These are phyloP conservation scores for Andrena dorsata DNA, from an alignment of 2,888 invertebrate genomes.

Conservation along the genomic window DNA sequence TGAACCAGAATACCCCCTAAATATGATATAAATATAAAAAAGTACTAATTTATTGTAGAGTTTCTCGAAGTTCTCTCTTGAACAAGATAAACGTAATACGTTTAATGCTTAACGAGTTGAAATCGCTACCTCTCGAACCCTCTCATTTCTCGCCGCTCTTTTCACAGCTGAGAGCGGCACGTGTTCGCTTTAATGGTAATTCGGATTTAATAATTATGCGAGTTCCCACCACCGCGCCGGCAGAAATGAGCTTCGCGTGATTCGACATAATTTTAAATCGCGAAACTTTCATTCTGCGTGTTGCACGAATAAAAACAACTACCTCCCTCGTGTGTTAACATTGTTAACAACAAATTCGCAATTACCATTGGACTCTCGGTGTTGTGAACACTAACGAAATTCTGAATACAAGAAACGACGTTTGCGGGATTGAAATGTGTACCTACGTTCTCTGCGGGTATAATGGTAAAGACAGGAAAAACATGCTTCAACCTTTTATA, in stretches of 20 bases:
- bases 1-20: too few species aligned
- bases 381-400: not conserved
- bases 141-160: not conserved
- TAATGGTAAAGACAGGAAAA: not conserved
- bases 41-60: not conserved
- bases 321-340: not conserved
- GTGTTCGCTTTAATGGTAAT: not conserved
- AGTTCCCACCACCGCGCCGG: not conserved
- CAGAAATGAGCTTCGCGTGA: not conserved
- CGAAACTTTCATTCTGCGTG: not conserved
- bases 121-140: not conserved
- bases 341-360: slow-evolving; percentile 1
- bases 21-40: not conserved
- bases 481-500: not conserved
- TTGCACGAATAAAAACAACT: not conserved
- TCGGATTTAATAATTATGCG: not conserved
- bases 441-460: not conserved
- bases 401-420: not conserved
- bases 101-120: not conserved
- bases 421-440: not conserved
- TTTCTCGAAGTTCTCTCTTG: not conserved
- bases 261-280: slow-evolving; percentile 8
- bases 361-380: slow-evolving; percentile 2
- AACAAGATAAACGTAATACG: not conserved
- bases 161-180: not conserved